Base-by-base conservation (phyloP, 2,888 invertebrate genomes). In the Pachliopta kotzebuea region DNA sequence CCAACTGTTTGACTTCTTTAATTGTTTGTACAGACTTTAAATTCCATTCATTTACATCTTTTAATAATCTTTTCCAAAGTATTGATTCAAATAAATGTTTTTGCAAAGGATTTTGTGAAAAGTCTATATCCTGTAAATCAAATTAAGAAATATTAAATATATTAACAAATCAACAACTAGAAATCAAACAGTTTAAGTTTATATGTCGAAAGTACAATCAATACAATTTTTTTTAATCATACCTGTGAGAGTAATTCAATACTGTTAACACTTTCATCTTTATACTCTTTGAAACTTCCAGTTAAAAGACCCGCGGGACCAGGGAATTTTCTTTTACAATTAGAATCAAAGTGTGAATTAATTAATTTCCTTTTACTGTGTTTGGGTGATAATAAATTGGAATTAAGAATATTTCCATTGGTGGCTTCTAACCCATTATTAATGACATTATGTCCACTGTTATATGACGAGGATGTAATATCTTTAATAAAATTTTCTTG, bases 201-300 rank as follows among this genome's bases (percentile, higher is more conserved):
- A 45, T 11, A 14, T 37, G 26, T 37, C 1, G 11, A 37, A 37
- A 4, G 11, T 37, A 2, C 11, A 45, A 45, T 45, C 7, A n/a
- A n/a, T 45, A 45, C 11, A n/a, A n/a, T n/a, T 45, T 45, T 45
- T 45, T 17, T 60, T 2, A 14, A 56, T 24, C 14, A 62, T 78
- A 91, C 91, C 86, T 91, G 91, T 64, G 91, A 90, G 20, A 90
- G 75, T 55, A 91, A 69, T 72, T 91, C 90, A 67, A 90, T 80
- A 56, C 86, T 83, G 67, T 83, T 79, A 68, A 86, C 76, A 68
- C 71, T 78, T 67, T 88, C 84, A 78, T 89, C 84, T 59, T 79
- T 80, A 55, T 78, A 79, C 64, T 84, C 82, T 69, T 83, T 78
- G 63, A 88, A 74, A 20, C 72, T 78, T 26, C 85, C 83, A 63